Evolutionary conservation across 2,888 invertebrate species (phyloP).

Genomic region (Diadegma fenestrale): DNA sequence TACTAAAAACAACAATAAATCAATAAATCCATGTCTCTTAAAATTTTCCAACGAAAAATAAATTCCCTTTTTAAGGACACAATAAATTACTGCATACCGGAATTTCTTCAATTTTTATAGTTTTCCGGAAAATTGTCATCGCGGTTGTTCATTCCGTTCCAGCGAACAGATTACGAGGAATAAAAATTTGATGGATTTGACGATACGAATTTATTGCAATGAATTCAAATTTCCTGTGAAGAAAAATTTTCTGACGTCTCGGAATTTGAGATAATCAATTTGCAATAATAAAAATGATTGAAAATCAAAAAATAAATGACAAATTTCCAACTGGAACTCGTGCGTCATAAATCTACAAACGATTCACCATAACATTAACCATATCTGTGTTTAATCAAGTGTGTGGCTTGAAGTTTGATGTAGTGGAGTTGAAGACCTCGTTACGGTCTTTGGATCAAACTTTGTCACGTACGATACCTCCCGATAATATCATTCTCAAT

Average conservation of each 20-base stretch:
- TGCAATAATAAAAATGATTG: no score
- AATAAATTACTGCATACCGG: background rate
- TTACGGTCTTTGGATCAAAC: conserved; percentile 18
- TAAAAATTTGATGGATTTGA: background rate
- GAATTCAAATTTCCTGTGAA: background rate
- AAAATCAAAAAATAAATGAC: no score
- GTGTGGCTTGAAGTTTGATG: background rate
- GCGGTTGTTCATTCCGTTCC: background rate
- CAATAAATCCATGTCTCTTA: background rate
- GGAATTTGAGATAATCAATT: no score
- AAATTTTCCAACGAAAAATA: background rate
- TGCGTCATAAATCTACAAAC: background rate
- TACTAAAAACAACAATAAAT: background rate
- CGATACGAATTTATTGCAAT: background rate
- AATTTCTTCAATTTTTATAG: background rate
- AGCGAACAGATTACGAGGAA: background rate
- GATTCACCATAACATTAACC: background rate
- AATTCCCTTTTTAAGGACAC: background rate
- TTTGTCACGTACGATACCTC: conserved; percentile 21
- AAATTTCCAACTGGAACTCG: background rate
- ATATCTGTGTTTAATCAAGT: background rate
- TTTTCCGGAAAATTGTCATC: background rate
- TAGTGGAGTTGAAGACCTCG: background rate
- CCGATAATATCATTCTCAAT: conserved; percentile 26
- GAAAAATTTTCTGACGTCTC: no score